Evolutionary conservation across 2,113 vertebrate genomes (phyloP).

Genomic region (Oceanites oceanicus): DNA sequence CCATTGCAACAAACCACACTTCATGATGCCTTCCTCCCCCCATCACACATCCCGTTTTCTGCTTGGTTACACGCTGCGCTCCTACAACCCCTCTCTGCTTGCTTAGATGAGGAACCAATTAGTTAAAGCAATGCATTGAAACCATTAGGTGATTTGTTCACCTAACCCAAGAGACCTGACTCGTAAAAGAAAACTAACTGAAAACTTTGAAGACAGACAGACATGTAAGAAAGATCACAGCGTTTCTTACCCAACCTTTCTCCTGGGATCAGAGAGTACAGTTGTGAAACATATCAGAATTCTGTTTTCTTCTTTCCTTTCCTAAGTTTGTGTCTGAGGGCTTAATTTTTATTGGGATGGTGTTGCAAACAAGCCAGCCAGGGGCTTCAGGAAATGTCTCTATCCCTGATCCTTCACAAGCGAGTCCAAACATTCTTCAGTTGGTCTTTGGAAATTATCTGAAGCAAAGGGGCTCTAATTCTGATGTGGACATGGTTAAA

Average conservation of each 20-base stretch:
- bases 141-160: neutral
- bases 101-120: neutral
- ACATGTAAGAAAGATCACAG: neutral
- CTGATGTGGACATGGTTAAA: conserved; percentile 29
- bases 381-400: conserved; percentile 42
- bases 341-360: conserved; percentile 60
- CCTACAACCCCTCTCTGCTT: neutral
- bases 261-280: neutral
- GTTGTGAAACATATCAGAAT: conserved; percentile 60
- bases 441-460: conserved; percentile 15
- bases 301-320: conserved; percentile 41
- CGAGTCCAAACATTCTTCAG: neutral
- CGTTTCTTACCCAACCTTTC: conserved; percentile 37
- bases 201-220: neutral
- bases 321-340: conserved; percentile 32
- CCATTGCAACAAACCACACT: neutral
- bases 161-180: neutral
- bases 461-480: neutral
- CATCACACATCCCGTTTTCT: neutral
- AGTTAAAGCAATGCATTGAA: neutral
- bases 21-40: neutral
- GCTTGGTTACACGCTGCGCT: neutral
- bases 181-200: neutral
- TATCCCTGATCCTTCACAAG: neutral
- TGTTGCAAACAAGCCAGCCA: conserved; percentile 59